Base-by-base conservation (phyloP, 2,888 invertebrate genomes). In the Scaptodrosophila latifasciaeformis region DNA sequence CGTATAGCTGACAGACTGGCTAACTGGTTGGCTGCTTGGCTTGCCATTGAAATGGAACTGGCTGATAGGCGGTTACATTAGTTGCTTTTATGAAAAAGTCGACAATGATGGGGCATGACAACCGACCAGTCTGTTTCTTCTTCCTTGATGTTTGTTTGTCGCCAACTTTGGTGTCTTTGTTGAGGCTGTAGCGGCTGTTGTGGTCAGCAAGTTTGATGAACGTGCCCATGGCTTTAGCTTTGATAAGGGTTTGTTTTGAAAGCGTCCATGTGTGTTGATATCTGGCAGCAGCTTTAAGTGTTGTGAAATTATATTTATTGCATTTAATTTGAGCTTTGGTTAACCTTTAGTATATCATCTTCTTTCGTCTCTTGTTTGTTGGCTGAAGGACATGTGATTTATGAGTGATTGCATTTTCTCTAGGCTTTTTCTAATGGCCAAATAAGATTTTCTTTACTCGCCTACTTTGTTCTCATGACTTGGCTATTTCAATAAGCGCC, bases 21-120 rank as follows among this genome's bases (percentile, higher is more conserved):
- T 5, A 24, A 24, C 4, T 24, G 3, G 24, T 7, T 24, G 3
- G 3, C 7, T 24, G 24, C 7, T 24, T 5, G 24, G 49, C 30
- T 44, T 44, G 42, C 30, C 59, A 24, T 7, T 46, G 46, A 49
- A 62, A n/a, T n/a, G n/a, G n/a, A n/a, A n/a, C n/a, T n/a, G n/a
- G n/a, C n/a, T n/a, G n/a, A n/a, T n/a, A n/a, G 53, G 54, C 35
- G 63, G 51, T 44, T 40, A 49, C 53, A 70, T 57, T 62, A 55
- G 60, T 63, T 67, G 53, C 45, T 35, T 42, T 31, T 50, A 39
- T 40, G 52, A 49, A 59, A 57, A 35, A 48, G 49, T 44, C 19
- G 44, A 49, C 34, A 44, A 29, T 62, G 48, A 47, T 52, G 49
- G 48, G 34, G 17, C n/a, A 45, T 15, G 10, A 15, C 34, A 21